Evolutionary conservation across 2,888 invertebrate species (phyloP).

Genomic region (Drosophila siamana): DNA sequence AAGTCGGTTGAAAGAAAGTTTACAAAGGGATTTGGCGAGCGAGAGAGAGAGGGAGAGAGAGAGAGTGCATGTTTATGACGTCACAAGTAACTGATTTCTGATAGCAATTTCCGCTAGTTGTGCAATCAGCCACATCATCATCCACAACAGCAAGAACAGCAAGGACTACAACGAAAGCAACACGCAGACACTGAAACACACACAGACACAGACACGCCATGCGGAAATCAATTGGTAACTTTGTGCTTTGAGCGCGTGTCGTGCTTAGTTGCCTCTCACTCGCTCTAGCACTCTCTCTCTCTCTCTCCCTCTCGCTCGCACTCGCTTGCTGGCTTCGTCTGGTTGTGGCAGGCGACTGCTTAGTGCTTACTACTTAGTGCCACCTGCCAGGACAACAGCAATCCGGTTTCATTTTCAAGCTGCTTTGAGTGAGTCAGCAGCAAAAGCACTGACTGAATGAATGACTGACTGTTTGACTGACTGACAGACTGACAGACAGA

Average conservation of each 20-base stretch:
- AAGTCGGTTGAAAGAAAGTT: constrained; percentile 1
- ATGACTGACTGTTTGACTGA: not conserved
- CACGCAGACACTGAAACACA: not conserved
- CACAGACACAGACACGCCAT: constrained; percentile 8
- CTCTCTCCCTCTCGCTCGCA: not conserved
- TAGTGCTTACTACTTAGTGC: constrained; percentile 20
- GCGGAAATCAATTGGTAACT: constrained; percentile 41
- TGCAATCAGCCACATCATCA: constrained; percentile 28
- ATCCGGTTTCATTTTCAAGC: constrained; percentile 50
- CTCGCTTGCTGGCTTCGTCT: constrained; percentile 4
- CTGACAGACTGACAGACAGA: not conserved
- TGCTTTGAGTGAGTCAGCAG: constrained; percentile 32
- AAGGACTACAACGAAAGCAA: too few relatives aligned
- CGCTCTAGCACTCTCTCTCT: not conserved
- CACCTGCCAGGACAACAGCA: constrained; percentile 27
- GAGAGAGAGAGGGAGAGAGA: too few relatives aligned
- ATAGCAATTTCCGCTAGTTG: constrained; percentile 42
- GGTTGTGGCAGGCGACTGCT: constrained; percentile 17
- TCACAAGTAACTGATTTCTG: constrained; percentile 32
- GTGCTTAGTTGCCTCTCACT: not conserved
- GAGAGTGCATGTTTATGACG: constrained; percentile 25
- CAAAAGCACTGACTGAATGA: constrained; percentile 4
- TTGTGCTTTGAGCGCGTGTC: constrained; percentile 34
- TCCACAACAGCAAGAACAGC: not conserved
- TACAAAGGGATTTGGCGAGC: constrained; percentile 13